phyloP scores from a whole-genome alignment of 2,797 vertebrate genomes.

The Garrulus glandarius region DNA sequence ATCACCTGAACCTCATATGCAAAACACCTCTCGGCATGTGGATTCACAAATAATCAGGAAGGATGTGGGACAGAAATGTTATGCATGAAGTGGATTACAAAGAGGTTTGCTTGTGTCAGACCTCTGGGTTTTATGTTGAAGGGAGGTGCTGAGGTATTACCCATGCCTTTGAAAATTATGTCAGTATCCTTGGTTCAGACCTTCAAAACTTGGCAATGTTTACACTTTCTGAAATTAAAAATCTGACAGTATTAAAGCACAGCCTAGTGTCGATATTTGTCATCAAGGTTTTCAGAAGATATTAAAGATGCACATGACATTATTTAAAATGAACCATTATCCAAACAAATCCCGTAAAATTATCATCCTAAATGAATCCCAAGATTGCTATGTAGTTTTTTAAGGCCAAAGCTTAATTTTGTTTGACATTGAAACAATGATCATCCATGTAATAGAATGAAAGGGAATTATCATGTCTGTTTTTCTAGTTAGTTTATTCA shows the following conservation, averaged over 20 bases:
- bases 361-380: conserved; percentile 30
- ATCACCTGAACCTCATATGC: conserved; percentile 58
- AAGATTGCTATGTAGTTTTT: conserved; percentile 49
- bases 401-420: conserved; percentile 51
- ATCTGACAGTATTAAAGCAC: conserved; percentile 69
- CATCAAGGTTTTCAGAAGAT: conserved; percentile 52
- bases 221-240: conserved; percentile 78
- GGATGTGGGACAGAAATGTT: conserved; percentile 27
- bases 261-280: conserved; percentile 62
- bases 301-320: conserved; percentile 56
- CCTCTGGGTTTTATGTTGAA: conserved; percentile 67
- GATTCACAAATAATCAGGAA: conserved; percentile 22
- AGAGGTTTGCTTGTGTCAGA: conserved; percentile 53
- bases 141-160: conserved; percentile 60
- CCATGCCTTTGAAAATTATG: conserved; percentile 76
- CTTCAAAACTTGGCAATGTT: conserved; percentile 77
- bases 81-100: conserved; percentile 41
- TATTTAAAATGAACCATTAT: conserved; percentile 43
- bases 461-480: conserved; percentile 46
- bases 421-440: conserved; percentile 59
- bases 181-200: conserved; percentile 78
- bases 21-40: neutral
- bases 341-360: conserved; percentile 56
- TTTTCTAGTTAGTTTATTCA: conserved; percentile 59
- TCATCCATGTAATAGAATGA: conserved; percentile 48